These are phyloP conservation scores for Eledona agricola DNA, from an alignment of 2,888 invertebrate genomes.

Conservation along the genomic window DNA sequence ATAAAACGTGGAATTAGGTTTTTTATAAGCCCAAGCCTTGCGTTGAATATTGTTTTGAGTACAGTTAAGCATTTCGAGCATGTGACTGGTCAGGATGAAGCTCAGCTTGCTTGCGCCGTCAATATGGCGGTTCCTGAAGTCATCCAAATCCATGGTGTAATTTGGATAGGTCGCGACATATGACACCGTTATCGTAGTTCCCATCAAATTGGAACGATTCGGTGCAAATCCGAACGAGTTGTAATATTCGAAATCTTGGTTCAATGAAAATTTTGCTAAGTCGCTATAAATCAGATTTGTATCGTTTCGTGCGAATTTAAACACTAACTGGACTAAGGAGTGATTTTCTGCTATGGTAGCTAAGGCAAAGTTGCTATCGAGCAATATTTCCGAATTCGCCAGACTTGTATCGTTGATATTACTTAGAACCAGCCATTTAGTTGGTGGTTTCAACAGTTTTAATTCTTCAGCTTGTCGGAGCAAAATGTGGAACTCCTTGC, in stretches of 20 bases:
- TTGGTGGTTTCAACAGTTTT: constrained; percentile 1
- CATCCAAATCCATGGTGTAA: constrained; percentile 7
- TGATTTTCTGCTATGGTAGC: constrained; percentile 3
- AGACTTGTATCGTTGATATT: neutral
- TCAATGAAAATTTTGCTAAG: neutral
- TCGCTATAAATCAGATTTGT: constrained; percentile 3
- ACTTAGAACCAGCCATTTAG: constrained; percentile 11
- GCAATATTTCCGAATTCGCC: neutral
- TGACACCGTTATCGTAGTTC: constrained; percentile 7
- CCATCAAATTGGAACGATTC: constrained; percentile 8
- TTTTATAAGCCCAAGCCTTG: constrained; percentile 9
- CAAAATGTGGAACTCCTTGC: neutral
- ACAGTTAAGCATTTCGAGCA: constrained; percentile 16
- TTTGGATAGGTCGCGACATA: constrained; percentile 7
- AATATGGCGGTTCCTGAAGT: constrained; percentile 5
- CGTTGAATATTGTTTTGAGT: constrained; percentile 9
- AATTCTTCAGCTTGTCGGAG: constrained; percentile 1
- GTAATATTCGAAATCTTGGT: constrained; percentile 7
- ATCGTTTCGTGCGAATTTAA: constrained; percentile 2
- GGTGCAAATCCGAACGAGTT: neutral
- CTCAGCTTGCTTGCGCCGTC: constrained; percentile 3
- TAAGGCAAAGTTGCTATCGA: constrained; percentile 11
- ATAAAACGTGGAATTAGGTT: neutral
- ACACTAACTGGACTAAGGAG: neutral
- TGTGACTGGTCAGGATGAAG: neutral